phyloP scores from a whole-genome alignment of 2,888 invertebrate genomes.

The Psylliodes chrysocephalus region DNA sequence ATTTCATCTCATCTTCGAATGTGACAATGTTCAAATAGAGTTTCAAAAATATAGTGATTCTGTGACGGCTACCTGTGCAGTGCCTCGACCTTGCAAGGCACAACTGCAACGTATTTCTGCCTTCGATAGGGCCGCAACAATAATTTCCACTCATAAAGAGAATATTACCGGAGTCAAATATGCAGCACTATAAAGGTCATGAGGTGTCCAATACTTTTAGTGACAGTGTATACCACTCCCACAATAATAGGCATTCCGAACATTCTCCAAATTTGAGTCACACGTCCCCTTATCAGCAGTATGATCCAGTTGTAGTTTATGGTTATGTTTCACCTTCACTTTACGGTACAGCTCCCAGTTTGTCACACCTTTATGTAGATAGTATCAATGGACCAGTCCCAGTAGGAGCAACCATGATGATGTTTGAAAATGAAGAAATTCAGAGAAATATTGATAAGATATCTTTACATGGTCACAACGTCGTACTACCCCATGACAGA shows the following conservation, averaged over 20 bases:
- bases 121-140: constrained; percentile 27
- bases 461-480: constrained; percentile 62
- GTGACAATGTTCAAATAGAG: constrained; percentile 42
- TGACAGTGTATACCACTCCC: constrained; percentile 62
- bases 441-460: constrained; percentile 79
- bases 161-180: constrained; percentile 67
- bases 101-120: constrained; percentile 54
- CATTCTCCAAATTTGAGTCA: constrained; percentile 71
- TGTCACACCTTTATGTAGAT: constrained; percentile 67
- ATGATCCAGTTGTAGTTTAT: constrained; percentile 72
- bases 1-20: constrained; percentile 54
- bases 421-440: constrained; percentile 78
- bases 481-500: constrained; percentile 59
- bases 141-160: constrained; percentile 25
- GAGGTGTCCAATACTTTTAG: constrained; percentile 57
- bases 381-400: constrained; percentile 65
- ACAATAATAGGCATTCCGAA: constrained; percentile 74
- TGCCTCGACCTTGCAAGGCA: constrained; percentile 57
- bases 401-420: constrained; percentile 67
- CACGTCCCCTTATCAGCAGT: constrained; percentile 68
- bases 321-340: constrained; percentile 74
- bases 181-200: constrained; percentile 71
- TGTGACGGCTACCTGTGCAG: constrained; percentile 60
- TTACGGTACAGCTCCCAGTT: constrained; percentile 67
- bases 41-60: constrained; percentile 23